phyloP scores from a whole-genome alignment of 37 sponge, comb jelly and placozoan species.

The Agelas oroides region DNA sequence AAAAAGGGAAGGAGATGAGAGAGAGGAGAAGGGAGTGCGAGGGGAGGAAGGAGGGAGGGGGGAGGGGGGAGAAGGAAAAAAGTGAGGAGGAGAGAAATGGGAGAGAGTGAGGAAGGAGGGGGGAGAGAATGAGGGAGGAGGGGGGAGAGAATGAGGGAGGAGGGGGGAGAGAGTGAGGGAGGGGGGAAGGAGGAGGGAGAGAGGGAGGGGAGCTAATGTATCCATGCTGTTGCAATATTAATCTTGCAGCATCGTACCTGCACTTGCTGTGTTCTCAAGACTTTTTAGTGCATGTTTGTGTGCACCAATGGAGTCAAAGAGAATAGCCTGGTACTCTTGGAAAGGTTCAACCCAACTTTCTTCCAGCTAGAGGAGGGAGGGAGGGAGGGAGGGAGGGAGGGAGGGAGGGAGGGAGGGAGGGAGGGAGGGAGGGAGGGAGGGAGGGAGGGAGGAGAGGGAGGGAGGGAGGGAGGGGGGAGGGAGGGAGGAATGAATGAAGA shows the following conservation, averaged over 20 bases:
- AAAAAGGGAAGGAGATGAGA: background rate
- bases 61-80: too few species aligned
- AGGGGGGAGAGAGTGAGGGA: background rate
- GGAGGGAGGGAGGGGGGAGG: background rate
- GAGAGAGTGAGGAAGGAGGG: background rate
- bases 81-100: background rate
- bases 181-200: background rate
- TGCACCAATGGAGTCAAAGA: slow-evolving; percentile 7
- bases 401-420: background rate
- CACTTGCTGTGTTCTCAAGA: slow-evolving; percentile 51
- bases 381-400: background rate
- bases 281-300: slow-evolving; percentile 6
- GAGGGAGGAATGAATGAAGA: background rate
- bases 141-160: background rate
- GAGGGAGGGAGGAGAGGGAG: too few species aligned
- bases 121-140: background rate
- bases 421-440: background rate
- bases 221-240: too few species aligned
- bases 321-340: slow-evolving; percentile 41
- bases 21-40: background rate
- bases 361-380: slow-evolving; percentile 25
- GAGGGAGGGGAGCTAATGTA: background rate
- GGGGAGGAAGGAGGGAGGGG: background rate
- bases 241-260: too few species aligned
- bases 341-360: slow-evolving; percentile 33